phyloP scores from a whole-genome alignment of 2,113 vertebrate species.

The Syngnathus scovelli region DNA sequence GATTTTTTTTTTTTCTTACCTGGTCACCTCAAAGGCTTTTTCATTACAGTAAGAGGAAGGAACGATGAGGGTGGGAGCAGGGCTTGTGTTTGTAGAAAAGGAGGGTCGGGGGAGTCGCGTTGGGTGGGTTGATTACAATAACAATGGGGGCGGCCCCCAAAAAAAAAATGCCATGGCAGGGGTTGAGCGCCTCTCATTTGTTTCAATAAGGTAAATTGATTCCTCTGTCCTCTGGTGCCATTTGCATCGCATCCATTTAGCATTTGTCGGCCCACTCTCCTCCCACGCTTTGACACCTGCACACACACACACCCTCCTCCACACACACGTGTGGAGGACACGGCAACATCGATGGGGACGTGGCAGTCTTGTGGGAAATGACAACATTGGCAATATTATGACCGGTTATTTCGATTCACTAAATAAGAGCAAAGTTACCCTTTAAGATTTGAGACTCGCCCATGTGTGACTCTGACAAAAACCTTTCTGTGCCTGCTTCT shows the following conservation, averaged over 20 bases:
- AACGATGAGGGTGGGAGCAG: conserved; percentile 25
- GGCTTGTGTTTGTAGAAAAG: conserved; percentile 34
- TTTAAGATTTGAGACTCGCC: background rate
- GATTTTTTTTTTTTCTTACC: conserved; percentile 45
- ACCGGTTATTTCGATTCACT: too few species aligned
- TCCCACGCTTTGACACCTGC: conserved; percentile 21
- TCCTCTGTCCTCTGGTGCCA: conserved; percentile 67
- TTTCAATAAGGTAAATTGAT: conserved; percentile 78
- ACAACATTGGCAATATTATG: background rate
- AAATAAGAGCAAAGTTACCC: background rate
- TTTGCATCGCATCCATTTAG: conserved; percentile 72
- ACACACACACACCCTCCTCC: conserved; percentile 9
- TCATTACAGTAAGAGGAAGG: conserved; percentile 70
- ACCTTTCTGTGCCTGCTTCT: conserved; percentile 18
- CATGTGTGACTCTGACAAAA: background rate
- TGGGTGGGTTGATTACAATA: conserved; percentile 68
- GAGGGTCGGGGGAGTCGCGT: conserved; percentile 54
- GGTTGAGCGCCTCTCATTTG: conserved; percentile 68
- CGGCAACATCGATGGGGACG: conserved; percentile 46
- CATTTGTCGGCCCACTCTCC: conserved; percentile 42
- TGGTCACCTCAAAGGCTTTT: conserved; percentile 56
- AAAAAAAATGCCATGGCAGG: conserved; percentile 33
- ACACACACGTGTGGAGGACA: conserved; percentile 49
- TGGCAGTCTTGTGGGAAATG: conserved; percentile 48
- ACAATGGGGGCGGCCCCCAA: conserved; percentile 61